phyloP scores from a whole-genome alignment of 2,888 invertebrate species.

The Gastrophysa polygoni region DNA sequence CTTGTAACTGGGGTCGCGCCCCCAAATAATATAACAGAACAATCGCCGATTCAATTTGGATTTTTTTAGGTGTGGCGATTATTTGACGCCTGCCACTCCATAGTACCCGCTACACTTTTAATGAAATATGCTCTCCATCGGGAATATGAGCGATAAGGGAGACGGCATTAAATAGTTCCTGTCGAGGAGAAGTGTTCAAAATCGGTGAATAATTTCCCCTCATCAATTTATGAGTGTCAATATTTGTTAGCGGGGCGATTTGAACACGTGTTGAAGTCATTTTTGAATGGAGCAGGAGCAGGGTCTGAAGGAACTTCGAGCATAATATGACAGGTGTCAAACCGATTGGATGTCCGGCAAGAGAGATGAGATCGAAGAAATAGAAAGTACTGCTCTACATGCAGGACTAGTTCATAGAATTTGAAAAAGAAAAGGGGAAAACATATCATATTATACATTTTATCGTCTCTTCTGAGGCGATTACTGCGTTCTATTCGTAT shows the following conservation, averaged over 20 bases:
- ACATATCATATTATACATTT: too few species aligned
- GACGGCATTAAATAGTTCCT: slow-evolving; percentile 56
- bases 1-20: slow-evolving; percentile 55
- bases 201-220: slow-evolving; percentile 45
- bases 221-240: slow-evolving; percentile 49
- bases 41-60: slow-evolving; percentile 73
- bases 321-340: too few species aligned
- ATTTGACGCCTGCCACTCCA: slow-evolving; percentile 56
- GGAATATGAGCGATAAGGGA: slow-evolving; percentile 47
- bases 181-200: slow-evolving; percentile 52
- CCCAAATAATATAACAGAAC: slow-evolving; percentile 70
- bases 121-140: slow-evolving; percentile 57
- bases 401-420: too few species aligned
- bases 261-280: slow-evolving; percentile 46
- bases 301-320: too few species aligned
- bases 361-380: too few species aligned
- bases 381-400: too few species aligned
- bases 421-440: too few species aligned
- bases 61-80: slow-evolving; percentile 62
- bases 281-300: slow-evolving; percentile 20
- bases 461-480: too few species aligned
- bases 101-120: slow-evolving; percentile 48
- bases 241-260: slow-evolving; percentile 45
- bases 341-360: too few species aligned
- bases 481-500: too few species aligned